Base-by-base conservation (phyloP, 2,888 invertebrate genomes). In the Girardia tigrina region DNA sequence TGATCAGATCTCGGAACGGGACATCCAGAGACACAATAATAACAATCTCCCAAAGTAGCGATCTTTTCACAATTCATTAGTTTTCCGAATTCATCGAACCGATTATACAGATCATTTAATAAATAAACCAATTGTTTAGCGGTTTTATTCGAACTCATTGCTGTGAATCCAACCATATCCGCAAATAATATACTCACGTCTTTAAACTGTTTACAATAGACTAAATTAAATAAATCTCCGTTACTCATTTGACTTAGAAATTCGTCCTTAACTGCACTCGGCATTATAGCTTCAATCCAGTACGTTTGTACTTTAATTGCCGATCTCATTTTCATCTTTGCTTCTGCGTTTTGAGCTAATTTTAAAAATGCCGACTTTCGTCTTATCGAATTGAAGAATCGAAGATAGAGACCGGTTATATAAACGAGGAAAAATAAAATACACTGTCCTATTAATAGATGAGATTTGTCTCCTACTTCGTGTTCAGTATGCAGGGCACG, bases 141-240 rank as follows among this genome's bases (percentile, higher is more conserved):
- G 80, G 90, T 91, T 86, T 95, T 95, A 80, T 91, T 94, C 79
- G 93, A 92, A 76, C 92, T 91, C 94, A 95, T 95, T 82, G 89
- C 90, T 0, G 95, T 97, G 84, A 97, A 97, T 42, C 95, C 95
- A 26, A 94, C 94, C 81, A 95, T 95, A 83, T 97, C 95, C 28
- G 95, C 95, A 83, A 95, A 95, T 72, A 97, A 86, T 81, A 95
- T 95, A 85, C 92, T 92, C 70, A 95, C 94, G 82, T 93, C 90
- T 77, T 92, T 91, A 92, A 94, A 72, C 16, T 29, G 28, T 29
- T 29, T 42, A 29, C 72, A 56, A 23, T 56, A 56, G 23, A 56
- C 56, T 23, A 56, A 56, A 73, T 26, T 28, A 20, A 28, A 73
- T 42, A 29, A 26, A 26, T 28, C 29, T 26, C 71, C 28, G 29